phyloP scores from a whole-genome alignment of 2,888 invertebrate species.

The Lymantria dispar region DNA sequence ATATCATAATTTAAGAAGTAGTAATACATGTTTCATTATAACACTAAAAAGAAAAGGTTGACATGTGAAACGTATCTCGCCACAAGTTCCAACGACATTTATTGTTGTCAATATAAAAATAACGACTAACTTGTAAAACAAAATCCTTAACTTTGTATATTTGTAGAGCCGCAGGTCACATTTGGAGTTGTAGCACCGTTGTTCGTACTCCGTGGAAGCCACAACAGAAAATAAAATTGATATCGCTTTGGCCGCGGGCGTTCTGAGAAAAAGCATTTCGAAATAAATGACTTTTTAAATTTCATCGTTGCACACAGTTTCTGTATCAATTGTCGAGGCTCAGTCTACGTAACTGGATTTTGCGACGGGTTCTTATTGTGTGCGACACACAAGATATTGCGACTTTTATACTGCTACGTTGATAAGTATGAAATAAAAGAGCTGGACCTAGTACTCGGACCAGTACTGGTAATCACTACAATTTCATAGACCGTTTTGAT shows the following conservation, averaged over 20 bases:
- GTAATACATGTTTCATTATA: slow-evolving; percentile 4
- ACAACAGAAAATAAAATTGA: slow-evolving; percentile 79
- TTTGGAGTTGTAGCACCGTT: slow-evolving; percentile 39
- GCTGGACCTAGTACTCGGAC: slow-evolving; percentile 39
- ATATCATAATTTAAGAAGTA: no score
- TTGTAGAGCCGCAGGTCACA: slow-evolving; percentile 31
- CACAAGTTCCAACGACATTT: slow-evolving; percentile 25
- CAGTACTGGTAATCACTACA: slow-evolving; percentile 50
- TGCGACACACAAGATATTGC: slow-evolving; percentile 68
- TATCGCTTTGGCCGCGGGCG: slow-evolving; percentile 74
- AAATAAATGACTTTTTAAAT: slow-evolving; percentile 83
- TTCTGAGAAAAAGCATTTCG: slow-evolving; percentile 80
- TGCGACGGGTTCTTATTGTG: slow-evolving; percentile 77
- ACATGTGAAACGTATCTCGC: slow-evolving; percentile 14
- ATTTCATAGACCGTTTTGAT: slow-evolving; percentile 25
- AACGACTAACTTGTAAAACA: slow-evolving; percentile 29
- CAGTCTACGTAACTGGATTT: slow-evolving; percentile 77
- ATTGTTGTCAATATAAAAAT: slow-evolving; percentile 34
- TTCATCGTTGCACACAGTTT: slow-evolving; percentile 82
- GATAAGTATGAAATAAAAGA: slow-evolving; percentile 50
- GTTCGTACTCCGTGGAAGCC: slow-evolving; percentile 58
- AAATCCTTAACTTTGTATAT: slow-evolving; percentile 30
- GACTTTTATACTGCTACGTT: slow-evolving; percentile 62
- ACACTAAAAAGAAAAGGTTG: slow-evolving; percentile 11
- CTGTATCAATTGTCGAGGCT: slow-evolving; percentile 81